These are phyloP conservation scores for Tholera decimalis DNA, from an alignment of 2,888 invertebrate species.

Conservation along the genomic window DNA sequence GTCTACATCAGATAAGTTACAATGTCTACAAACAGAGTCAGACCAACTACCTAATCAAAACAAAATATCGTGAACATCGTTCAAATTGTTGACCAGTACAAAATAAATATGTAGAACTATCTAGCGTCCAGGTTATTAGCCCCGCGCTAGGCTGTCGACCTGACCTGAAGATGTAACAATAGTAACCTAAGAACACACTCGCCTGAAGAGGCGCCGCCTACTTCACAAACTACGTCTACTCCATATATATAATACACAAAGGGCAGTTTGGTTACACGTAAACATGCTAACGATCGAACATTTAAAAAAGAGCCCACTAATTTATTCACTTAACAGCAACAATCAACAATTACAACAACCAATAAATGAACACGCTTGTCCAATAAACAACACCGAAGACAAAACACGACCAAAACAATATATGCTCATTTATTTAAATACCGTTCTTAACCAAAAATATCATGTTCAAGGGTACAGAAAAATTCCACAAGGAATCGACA, in stretches of 20 bases:
- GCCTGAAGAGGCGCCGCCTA: constrained; percentile 42
- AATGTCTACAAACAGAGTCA: constrained; percentile 3
- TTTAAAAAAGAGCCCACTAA: constrained; percentile 59
- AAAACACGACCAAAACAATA: constrained; percentile 47
- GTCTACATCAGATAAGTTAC: too few species aligned
- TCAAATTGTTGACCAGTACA: constrained; percentile 5
- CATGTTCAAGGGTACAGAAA: constrained; percentile 54
- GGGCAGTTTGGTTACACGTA: constrained; percentile 34
- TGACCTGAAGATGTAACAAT: constrained; percentile 57
- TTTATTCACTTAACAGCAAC: constrained; percentile 61
- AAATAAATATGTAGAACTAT: constrained; percentile 29
- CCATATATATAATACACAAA: constrained; percentile 36
- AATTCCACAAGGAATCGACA: constrained; percentile 65
- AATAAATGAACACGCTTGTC: constrained; percentile 57
- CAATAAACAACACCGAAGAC: constrained; percentile 60
- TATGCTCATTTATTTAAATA: constrained; percentile 23
- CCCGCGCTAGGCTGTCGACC: constrained; percentile 51
- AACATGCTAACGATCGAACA: constrained; percentile 55
- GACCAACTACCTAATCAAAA: background rate
- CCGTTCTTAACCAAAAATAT: constrained; percentile 51
- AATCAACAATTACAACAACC: constrained; percentile 44
- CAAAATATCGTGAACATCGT: constrained; percentile 5
- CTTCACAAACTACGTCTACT: constrained; percentile 30
- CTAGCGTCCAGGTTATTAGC: constrained; percentile 50
- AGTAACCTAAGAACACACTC: constrained; percentile 55